Base-by-base conservation (phyloP, 2,888 invertebrate species). In the Metopia argyrocephala region DNA sequence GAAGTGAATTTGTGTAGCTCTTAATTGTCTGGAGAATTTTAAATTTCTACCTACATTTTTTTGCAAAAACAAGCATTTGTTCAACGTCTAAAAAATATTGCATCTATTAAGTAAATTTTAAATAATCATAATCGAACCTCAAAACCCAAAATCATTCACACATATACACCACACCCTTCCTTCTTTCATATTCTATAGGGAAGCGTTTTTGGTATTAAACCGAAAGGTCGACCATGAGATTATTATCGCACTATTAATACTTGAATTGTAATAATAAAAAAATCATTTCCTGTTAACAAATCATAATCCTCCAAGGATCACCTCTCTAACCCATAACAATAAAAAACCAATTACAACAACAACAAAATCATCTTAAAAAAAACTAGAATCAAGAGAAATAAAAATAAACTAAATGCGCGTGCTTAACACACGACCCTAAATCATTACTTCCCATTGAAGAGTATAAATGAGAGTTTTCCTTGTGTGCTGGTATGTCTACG, bases 221-320 rank as follows among this genome's bases (percentile, higher is more conserved):
- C 57, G 70, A 71, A 54, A 61, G 54, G 5, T 66, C 66, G 21
- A 64, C 52, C 70, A 23, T 50, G 27, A 69, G 57, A 76, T 76
- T 73, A 57, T 57, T 74, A 76, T 69, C 6, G 15, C 15, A 12
- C 2, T 50, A 59, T 2, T 27, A 65, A 52, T 52, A 45, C 46
- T 5, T 64, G 23, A 9, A 48, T 25, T n/a, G n/a, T n/a, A n/a
- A n/a, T n/a, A 64, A 31, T 59, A 76, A 64, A 70, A 73, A 76
- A 61, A 52, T 31, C 59, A 75, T 78, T 78, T 81, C 78, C 75
- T 81, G 78, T 74, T 62, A 61, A 70, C 74, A 70, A 74, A 75
- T 81, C 70, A 75, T 78, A 75, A 78, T 75, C 65, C 78, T 78
- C 81, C 66, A 74, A 78, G 81, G 78, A 74, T 78, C 78, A 81